Evolutionary conservation across 1,140 invertebrate genomes (phyloP), one percentile per base, ranked within the genome.

Genomic region (Drosophila eugracilis): DNA sequence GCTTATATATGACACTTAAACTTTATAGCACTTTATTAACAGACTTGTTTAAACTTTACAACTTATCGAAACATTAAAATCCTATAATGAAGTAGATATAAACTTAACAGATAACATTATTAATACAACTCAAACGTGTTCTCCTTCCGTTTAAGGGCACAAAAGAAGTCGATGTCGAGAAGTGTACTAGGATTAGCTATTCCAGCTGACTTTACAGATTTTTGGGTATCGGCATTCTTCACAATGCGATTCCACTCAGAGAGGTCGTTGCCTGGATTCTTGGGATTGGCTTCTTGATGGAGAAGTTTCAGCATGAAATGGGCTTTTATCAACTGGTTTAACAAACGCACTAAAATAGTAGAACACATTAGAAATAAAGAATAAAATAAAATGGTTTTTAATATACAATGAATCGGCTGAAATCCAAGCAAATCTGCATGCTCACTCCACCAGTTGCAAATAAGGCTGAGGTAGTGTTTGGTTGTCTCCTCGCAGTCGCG

Each of bases 401-500:
- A 80, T 22, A 77, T 58, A 90, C 88, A 30, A n/a, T 90, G 75
- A 14, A 66, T 72, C n/a, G 76, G 65, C 28, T 75, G 48, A 37
- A 90, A 90, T 2, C 71, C 59, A 5, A 90, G 53, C 5, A 74
- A 14, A 7, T 53, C 32, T 1, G 66, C 41, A 45, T 89, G 50
- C 19, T 75, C 74, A 4, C 47, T 36, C 85, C 89, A 91, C 85
- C 89, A 91, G 54, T 66, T 84, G 15, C 83, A 91, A 21, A 90
- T 65, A 12, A 91, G 65, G 39, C 42, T 78, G 0, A 91, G 48
- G 44, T 90, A 85, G 44, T 90, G 89, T 44, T 88, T 89, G 0
- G 89, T 91, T 1, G 89, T 90, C 41, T 89, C 89, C 30, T 89
- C 89, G 5, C 81, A 83, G 45, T 90, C 85, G 1, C 81, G 75